These are phyloP conservation scores for Drosophila malerkotliana DNA, from an alignment of 1,140 invertebrate species.

Conservation along the genomic window DNA sequence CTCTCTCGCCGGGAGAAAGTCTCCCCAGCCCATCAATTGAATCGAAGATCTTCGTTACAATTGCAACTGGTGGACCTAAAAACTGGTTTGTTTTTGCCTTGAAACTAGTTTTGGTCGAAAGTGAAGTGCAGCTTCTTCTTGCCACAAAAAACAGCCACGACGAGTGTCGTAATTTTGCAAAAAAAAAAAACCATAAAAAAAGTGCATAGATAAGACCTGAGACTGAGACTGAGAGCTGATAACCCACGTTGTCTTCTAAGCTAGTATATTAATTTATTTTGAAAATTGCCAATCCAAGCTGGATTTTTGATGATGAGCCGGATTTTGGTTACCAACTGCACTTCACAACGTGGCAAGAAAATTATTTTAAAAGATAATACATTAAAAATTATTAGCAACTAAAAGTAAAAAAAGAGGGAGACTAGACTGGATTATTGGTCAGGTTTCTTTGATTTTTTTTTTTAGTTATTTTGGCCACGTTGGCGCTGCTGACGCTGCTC, in stretches of 20 bases:
- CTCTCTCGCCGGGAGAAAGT: conserved; percentile 60
- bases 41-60: conserved; percentile 51
- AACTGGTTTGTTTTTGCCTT: conserved; percentile 61
- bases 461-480: conserved; percentile 59
- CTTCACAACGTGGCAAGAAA: conserved; percentile 58
- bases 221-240: conserved; percentile 4
- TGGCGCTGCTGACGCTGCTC: conserved; percentile 45
- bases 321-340: conserved; percentile 25
- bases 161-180: background rate
- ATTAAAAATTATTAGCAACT: conserved; percentile 15
- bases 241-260: conserved; percentile 6
- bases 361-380: background rate
- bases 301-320: conserved; percentile 38
- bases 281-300: conserved; percentile 49
- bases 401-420: background rate
- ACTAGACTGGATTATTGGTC: conserved; percentile 3
- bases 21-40: conserved; percentile 59
- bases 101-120: conserved; percentile 72
- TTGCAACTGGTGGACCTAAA: conserved; percentile 28
- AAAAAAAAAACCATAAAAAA: conserved; percentile 7
- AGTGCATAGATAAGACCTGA: conserved; percentile 48
- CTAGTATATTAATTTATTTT: conserved; percentile 20
- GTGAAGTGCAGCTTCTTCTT: conserved; percentile 60
- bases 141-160: conserved; percentile 1
- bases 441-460: conserved; percentile 15